Base-by-base conservation (phyloP, 2,888 invertebrate genomes). In the Calameuta filiformis region DNA sequence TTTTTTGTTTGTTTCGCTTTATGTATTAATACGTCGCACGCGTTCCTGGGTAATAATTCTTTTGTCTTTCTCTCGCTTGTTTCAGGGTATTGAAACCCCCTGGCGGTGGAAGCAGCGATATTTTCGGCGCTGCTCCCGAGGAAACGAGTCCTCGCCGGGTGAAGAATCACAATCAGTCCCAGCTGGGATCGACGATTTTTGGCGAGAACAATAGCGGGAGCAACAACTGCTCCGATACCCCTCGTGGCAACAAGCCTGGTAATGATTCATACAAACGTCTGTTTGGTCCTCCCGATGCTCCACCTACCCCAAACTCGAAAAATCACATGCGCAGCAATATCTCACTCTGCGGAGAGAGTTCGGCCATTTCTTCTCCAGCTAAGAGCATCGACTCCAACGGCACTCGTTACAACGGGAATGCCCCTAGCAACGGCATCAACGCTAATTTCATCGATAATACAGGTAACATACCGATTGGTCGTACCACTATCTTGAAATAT, bases 81-180 rank as follows among this genome's bases (percentile, higher is more conserved):
- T 92, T 4, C 89, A 95, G 94, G 92, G 94, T 94, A 79, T 88
- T 94, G 88, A 94, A 94, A 89, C 94, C 94, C 82, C 94, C 94
- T 84, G 94, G 94, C 82, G 94, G 94, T 84, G 94, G 93, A n/a
- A 93, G 93, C 85, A 93, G 93, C 86, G 93, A 94, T 89, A 93
- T 94, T 87, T 94, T 94, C 85, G 92, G 92, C 75, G 84, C 89
- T 31, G 86, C 83, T 35, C 85, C 85, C 30, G 90, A 90, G 76
- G 88, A 88, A 74, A 86, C 86, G 75, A 90, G 90, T 80, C 91
- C 91, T 6, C 88, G 91, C 12, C 90, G 91, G 76, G 84, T 86
- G 35, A 91, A 91, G 86, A 86, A 89, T 82, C 90, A 91, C 84
- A 87, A 89, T 79, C 88, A 87, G 76, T 87, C 88, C 11, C 88